Evolutionary conservation across 2,888 invertebrate species (phyloP).

Genomic region (Ormyrus nitidulus): DNA sequence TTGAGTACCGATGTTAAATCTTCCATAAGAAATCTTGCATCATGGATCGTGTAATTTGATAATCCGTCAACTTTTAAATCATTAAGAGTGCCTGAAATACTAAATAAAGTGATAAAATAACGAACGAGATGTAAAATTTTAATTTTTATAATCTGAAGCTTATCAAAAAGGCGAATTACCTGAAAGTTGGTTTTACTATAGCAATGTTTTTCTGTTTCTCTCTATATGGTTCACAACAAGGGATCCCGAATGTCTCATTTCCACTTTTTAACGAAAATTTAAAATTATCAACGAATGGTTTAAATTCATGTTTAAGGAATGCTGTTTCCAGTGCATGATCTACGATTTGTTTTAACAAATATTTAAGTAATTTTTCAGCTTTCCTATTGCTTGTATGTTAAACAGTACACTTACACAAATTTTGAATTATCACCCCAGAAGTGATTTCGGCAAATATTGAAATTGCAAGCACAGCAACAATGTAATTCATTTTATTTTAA

Average conservation of each 20-base stretch:
- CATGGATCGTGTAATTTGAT: slow-evolving; percentile 31
- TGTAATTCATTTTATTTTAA: slow-evolving; percentile 19
- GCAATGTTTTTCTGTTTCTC: slow-evolving; percentile 19
- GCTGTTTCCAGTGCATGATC: slow-evolving; percentile 9
- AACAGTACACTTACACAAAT: slow-evolving; percentile 15
- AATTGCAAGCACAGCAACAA: neutral
- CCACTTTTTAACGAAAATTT: slow-evolving; percentile 34
- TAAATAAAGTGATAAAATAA: slow-evolving; percentile 14
- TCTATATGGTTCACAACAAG: slow-evolving; percentile 33
- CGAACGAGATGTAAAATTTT: neutral
- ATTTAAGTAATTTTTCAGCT: neutral
- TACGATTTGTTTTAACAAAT: neutral
- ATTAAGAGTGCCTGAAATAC: slow-evolving; percentile 1
- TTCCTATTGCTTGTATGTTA: neutral
- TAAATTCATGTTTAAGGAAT: neutral
- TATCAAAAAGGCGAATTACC: neutral
- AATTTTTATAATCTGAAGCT: neutral
- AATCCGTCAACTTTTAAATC: slow-evolving; percentile 23
- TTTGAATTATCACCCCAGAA: neutral
- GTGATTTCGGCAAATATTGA: neutral
- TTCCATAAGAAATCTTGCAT: neutral
- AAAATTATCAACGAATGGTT: slow-evolving; percentile 13
- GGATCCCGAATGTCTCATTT: slow-evolving; percentile 29
- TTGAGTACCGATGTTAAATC: slow-evolving; percentile 4
- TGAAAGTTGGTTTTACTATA: neutral